Percentiles rank a stretch among this genome's conserved stretches.
These are phyloP conservation scores for Isurus oxyrinchus DNA, from an alignment of 2,113 vertebrate species.

Conservation along the genomic window DNA sequence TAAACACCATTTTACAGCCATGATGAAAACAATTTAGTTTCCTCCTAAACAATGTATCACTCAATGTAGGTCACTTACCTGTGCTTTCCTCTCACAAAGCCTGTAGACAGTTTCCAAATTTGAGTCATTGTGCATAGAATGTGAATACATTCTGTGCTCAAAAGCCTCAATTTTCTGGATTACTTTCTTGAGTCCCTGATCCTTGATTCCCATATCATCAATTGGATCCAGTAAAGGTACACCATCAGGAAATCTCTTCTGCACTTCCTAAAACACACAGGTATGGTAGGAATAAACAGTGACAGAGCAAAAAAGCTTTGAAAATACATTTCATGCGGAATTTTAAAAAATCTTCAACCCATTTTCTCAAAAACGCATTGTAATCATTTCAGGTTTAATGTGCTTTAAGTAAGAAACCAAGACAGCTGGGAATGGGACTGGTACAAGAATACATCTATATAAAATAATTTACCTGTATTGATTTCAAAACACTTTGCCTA, in stretches of 20 bases:
- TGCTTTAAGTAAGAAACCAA: background rate
- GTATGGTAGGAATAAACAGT: background rate
- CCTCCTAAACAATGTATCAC: background rate
- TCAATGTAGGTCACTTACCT: conserved; percentile 60
- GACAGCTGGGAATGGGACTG: no score
- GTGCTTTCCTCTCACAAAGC: conserved; percentile 91
- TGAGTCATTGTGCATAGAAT: conserved; percentile 87
- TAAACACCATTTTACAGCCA: background rate
- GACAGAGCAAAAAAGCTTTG: background rate
- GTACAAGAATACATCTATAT: background rate
- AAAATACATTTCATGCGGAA: background rate
- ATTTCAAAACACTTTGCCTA: conserved; percentile 89
- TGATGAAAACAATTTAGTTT: background rate
- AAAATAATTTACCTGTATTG: conserved; percentile 69
- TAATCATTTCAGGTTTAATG: background rate
- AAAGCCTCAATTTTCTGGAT: conserved; percentile 96
- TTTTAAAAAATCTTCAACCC: background rate
- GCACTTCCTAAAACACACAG: conserved; percentile 72
- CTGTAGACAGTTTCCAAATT: conserved; percentile 77
- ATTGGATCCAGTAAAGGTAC: conserved; percentile 84
- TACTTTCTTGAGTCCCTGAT: conserved; percentile 86
- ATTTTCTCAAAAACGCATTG: background rate
- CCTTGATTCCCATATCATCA: conserved; percentile 97
- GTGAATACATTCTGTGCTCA: conserved; percentile 94
- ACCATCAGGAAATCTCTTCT: conserved; percentile 90